Conservation (phyloP, 2,888 invertebrate species). For the Scrobipalpa atriplicella region DNA sequence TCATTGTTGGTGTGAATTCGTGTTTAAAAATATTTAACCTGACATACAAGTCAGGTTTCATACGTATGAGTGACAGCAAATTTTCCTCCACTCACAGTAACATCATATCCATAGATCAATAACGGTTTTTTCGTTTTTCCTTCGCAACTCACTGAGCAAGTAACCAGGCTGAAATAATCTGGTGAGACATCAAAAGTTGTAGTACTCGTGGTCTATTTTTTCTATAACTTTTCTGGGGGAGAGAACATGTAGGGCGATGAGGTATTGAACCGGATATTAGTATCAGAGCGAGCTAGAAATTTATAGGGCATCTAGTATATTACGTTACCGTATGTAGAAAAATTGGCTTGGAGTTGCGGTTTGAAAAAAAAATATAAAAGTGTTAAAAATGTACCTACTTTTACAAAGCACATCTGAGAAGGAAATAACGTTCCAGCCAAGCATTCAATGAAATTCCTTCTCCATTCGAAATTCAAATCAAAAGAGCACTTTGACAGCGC, state of each 20-base stretch:
- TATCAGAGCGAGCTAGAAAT: neutral
- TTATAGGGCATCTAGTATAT: neutral
- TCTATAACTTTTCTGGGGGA: conserved; percentile 15
- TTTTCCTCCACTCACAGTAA: conserved; percentile 6
- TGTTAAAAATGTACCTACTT: neutral
- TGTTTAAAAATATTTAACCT: conserved; percentile 2
- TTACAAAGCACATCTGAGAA: neutral
- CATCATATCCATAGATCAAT: neutral
- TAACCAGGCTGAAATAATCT: conserved; percentile 20
- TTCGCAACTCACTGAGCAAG: conserved; percentile 19
- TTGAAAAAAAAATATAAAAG: neutral
- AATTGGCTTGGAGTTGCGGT: neutral
- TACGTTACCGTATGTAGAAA: neutral
- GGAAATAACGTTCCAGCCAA: conserved; percentile 8
- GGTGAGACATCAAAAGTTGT: conserved; percentile 23
- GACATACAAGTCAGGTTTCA: neutral
- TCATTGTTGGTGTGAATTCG: conserved; percentile 1
- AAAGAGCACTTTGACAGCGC: conserved; percentile 44
- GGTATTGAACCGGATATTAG: conserved; percentile 3
- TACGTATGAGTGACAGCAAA: conserved; percentile 3
- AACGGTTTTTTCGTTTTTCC: neutral
- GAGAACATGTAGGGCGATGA: conserved; percentile 10
- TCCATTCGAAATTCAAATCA: conserved; percentile 40
- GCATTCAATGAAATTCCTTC: conserved; percentile 23
- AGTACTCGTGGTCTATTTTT: conserved; percentile 1